Base-by-base conservation (phyloP, 2,888 invertebrate genomes). In the Silvanus unidentatus region DNA sequence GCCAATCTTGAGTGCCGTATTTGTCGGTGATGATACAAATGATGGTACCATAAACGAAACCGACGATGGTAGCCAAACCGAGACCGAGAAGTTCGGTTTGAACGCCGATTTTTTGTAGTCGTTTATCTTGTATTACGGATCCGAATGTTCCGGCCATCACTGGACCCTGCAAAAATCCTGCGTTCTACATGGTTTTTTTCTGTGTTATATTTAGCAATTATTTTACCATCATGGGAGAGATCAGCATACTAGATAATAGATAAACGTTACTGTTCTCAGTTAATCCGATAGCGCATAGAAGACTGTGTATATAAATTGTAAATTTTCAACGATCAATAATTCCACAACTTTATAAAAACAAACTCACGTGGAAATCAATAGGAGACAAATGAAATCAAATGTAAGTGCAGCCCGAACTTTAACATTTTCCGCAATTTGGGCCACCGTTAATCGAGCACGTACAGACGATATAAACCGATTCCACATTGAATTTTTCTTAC, bases 71-170 rank as follows among this genome's bases (percentile, higher is more conserved):
- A 35, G 85, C 83, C 12, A 86, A 63, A 39, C 78, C 71, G 32
- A 88, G 73, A 0, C 87, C 86, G 39, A 84, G 68, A 5, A 84
- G 57, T 60, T 86, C 87, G 52, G 83, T 82, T 27, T 74, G 70
- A 16, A 87, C 68, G 0, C 88, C 88, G 55, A 82, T 75, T 39
- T 73, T 76, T 50, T 80, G 76, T 5, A 88, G 71, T 1, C 77
- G 73, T 15, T 73, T 70, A 63, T 87, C 85, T 42, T 77, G 70
- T 14, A 88, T 82, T 1, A 84, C 84, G 1, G 80, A 79, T 1
- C 88, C 88, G 59, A 88, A 81, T 0, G 85, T 86, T 2, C 80
- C 81, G 0, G 87, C 88, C 63, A 87, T 80, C 53, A 88, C 85
- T 1, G 88, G 88, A 22, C 86, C 85, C 84, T 84, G 61, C 6